phyloP scores from a whole-genome alignment of 2,113 vertebrate species.

The Chelonoidis abingdonii region DNA sequence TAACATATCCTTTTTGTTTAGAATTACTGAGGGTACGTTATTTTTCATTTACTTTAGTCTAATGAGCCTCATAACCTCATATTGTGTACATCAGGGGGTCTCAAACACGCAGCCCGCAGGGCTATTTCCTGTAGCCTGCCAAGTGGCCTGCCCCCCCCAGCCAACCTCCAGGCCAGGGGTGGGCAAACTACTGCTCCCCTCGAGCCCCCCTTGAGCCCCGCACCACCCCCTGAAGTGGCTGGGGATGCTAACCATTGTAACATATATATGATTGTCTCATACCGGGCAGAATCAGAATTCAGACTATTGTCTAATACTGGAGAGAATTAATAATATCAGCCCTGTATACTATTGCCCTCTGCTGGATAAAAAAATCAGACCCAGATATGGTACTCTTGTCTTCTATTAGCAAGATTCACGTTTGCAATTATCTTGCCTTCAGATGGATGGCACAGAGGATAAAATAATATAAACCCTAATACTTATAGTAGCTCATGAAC shows the following conservation, averaged over 20 bases:
- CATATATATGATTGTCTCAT: background rate
- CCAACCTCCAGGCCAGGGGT: no score
- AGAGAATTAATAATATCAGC: background rate
- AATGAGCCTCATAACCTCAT: background rate
- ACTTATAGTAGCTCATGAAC: background rate
- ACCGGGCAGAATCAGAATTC: background rate
- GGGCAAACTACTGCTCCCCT: no score
- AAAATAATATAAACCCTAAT: background rate
- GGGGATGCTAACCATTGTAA: background rate
- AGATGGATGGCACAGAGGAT: background rate
- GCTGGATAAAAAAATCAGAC: conserved; percentile 6
- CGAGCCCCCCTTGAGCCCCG: no score
- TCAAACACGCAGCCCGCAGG: no score
- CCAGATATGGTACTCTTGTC: conserved; percentile 14
- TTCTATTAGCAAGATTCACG: conserved; percentile 2
- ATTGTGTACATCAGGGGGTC: background rate
- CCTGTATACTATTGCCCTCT: conserved; percentile 19
- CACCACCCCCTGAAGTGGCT: no score
- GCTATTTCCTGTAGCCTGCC: no score
- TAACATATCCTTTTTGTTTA: background rate
- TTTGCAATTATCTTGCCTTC: background rate
- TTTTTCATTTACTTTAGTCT: conserved; percentile 1
- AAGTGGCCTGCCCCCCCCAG: no score
- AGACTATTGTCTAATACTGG: conserved; percentile 13
- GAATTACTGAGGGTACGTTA: background rate